Percentiles rank a stretch among this genome's conserved stretches.
Conservation (phyloP, 2,888 invertebrate genomes). For the Phyllotreta cruciferae region DNA sequence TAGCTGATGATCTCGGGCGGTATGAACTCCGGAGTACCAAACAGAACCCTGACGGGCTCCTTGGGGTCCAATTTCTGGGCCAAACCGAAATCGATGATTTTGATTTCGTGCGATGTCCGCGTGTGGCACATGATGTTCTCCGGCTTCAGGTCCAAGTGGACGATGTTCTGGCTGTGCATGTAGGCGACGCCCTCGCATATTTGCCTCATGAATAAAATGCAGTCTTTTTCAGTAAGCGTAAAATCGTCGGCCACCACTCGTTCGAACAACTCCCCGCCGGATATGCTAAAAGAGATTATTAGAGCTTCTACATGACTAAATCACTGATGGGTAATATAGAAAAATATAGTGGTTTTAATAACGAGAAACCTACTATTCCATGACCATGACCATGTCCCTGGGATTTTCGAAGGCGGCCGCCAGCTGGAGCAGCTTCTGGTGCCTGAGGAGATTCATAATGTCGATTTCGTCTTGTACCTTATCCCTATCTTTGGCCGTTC, state of each 20-base stretch:
- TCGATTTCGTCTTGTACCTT: slow-evolving; percentile 84
- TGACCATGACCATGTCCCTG: slow-evolving; percentile 83
- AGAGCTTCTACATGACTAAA: too few relatives aligned
- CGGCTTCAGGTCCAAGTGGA: slow-evolving; percentile 93
- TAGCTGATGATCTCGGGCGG: slow-evolving; percentile 92
- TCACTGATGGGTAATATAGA: too few relatives aligned
- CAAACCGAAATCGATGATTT: slow-evolving; percentile 93
- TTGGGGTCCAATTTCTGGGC: slow-evolving; percentile 76
- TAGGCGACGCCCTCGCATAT: slow-evolving; percentile 91
- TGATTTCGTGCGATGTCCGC: slow-evolving; percentile 83
- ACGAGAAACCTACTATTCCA: slow-evolving; percentile 91
- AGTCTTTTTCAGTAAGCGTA: slow-evolving; percentile 86
- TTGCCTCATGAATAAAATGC: slow-evolving; percentile 86
- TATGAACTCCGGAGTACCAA: slow-evolving; percentile 93
- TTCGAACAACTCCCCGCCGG: slow-evolving; percentile 93
- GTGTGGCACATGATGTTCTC: slow-evolving; percentile 95
- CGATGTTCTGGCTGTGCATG: slow-evolving; percentile 83
- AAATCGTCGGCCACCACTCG: slow-evolving; percentile 92
- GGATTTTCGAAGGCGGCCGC: slow-evolving; percentile 81
- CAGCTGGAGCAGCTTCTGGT: slow-evolving; percentile 84
- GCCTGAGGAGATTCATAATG: slow-evolving; percentile 84
- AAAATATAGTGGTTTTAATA: too few relatives aligned
- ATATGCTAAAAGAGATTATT: slow-evolving; percentile 76
- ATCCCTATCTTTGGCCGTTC: slow-evolving; percentile 74
- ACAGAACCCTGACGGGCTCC: slow-evolving; percentile 70